These are phyloP conservation scores for Gallinago nigripennis DNA, from an alignment of 2,797 vertebrate species.

Conservation along the genomic window DNA sequence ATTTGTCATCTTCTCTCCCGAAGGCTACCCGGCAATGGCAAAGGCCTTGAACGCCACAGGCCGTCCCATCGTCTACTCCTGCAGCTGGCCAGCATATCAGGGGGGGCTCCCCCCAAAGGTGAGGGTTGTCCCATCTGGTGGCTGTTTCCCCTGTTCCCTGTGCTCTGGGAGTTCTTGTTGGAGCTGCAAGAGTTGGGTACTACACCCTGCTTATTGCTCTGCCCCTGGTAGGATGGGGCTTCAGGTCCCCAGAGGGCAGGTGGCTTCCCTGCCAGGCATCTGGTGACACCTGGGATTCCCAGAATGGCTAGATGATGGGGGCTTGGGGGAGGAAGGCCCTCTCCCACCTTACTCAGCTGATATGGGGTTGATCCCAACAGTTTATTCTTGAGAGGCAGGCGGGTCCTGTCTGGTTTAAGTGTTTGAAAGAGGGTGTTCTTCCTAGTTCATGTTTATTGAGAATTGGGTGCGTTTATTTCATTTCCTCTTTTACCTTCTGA, in stretches of 20 bases:
- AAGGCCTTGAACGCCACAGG: constrained; percentile 88
- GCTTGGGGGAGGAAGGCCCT: neutral
- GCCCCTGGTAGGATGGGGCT: neutral
- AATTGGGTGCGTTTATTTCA: neutral
- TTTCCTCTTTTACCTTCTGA: neutral
- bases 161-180: neutral
- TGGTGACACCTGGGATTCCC: neutral
- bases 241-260: neutral
- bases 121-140: neutral
- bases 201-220: neutral
- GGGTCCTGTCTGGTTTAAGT: neutral
- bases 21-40: constrained; percentile 93
- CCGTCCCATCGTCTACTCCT: constrained; percentile 88
- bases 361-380: neutral
- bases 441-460: neutral
- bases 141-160: neutral
- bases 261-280: neutral
- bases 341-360: neutral
- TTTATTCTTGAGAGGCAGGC: neutral
- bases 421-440: neutral
- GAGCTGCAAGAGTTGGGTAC: neutral
- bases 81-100: constrained; percentile 92
- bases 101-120: constrained; percentile 90
- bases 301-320: neutral
- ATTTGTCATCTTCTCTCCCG: neutral